Evolutionary conservation across 30 jellyfish, hydroid and myxozoan genomes (phyloP).

Genomic region (Mastigias papua): DNA sequence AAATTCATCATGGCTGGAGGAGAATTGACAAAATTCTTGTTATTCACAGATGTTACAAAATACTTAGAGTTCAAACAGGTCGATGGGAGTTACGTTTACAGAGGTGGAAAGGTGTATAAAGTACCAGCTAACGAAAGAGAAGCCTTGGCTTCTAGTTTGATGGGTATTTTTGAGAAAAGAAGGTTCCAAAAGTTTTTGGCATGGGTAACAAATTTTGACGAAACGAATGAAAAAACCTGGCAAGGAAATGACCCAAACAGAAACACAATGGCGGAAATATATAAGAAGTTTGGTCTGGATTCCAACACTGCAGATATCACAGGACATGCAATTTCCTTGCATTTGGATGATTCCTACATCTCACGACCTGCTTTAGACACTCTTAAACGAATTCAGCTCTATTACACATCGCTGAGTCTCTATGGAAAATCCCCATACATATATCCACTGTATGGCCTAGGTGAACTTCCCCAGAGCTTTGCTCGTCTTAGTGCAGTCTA

Average conservation of each 20-base stretch:
- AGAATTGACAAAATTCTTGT: conserved; percentile 87
- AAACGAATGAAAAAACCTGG: conserved; percentile 79
- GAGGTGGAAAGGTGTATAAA: conserved; percentile 91
- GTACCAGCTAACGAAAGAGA: conserved; percentile 99
- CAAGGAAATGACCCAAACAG: conserved; percentile 88
- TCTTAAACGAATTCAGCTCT: conserved; percentile 71
- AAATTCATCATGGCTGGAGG: conserved; percentile 99
- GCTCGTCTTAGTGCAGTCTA: conserved; percentile 99
- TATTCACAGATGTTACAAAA: conserved; percentile 97
- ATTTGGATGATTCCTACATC: conserved; percentile 81
- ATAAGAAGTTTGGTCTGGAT: conserved; percentile 92
- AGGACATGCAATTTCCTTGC: conserved; percentile 97
- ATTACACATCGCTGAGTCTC: conserved; percentile 82
- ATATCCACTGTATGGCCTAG: conserved; percentile 98
- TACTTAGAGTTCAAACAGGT: conserved; percentile 95
- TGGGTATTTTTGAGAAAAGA: conserved; percentile 98
- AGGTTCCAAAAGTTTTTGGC: conserved; percentile 83
- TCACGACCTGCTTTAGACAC: conserved; percentile 86
- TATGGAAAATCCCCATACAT: conserved; percentile 97
- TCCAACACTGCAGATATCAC: conserved; percentile 95
- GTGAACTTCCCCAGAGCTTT: conserved; percentile 99
- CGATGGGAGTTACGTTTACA: conserved; percentile 98
- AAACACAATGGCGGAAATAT: conserved; percentile 92
- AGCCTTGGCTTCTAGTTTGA: conserved; percentile 95
- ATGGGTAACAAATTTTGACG: conserved; percentile 80